phyloP scores from a whole-genome alignment of 2,797 vertebrate species.

The Ambastaia sidthimunki region DNA sequence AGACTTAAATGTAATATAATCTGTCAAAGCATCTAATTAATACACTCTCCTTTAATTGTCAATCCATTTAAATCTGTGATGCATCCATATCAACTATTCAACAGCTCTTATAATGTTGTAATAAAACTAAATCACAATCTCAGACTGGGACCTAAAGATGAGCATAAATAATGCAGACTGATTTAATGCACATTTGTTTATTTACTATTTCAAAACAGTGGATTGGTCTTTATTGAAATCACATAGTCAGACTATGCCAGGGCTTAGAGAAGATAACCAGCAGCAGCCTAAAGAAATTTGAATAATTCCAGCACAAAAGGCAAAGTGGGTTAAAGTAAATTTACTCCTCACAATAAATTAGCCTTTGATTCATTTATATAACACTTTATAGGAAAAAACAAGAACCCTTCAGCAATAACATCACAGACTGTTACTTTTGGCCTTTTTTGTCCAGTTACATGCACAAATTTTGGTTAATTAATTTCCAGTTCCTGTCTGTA shows the following conservation, averaged over 20 bases:
- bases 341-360: slow-evolving; percentile 2
- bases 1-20: no score
- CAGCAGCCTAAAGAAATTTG: slow-evolving; percentile 18
- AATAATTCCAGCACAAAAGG: slow-evolving; percentile 37
- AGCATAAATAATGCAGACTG: not conserved
- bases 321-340: slow-evolving; percentile 18
- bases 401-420: slow-evolving; percentile 3
- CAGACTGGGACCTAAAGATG: no score
- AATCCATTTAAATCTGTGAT: no score
- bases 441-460: not conserved
- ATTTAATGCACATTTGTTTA: slow-evolving; percentile 16
- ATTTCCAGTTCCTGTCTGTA: not conserved
- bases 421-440: not conserved
- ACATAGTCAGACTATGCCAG: slow-evolving; percentile 9
- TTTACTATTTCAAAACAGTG: slow-evolving; percentile 28
- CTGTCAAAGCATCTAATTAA: no score
- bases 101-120: not conserved
- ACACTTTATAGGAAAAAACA: slow-evolving; percentile 18
- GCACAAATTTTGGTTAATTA: not conserved
- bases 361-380: not conserved
- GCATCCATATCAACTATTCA: no score
- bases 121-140: not conserved
- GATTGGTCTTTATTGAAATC: slow-evolving; percentile 16
- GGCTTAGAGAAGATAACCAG: slow-evolving; percentile 6
- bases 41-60: no score